A percentile compares a stretch with the other conserved stretches of the same genome.
Conservation (phyloP, 1,140 invertebrate species). For the Leptopilina clavipes region DNA sequence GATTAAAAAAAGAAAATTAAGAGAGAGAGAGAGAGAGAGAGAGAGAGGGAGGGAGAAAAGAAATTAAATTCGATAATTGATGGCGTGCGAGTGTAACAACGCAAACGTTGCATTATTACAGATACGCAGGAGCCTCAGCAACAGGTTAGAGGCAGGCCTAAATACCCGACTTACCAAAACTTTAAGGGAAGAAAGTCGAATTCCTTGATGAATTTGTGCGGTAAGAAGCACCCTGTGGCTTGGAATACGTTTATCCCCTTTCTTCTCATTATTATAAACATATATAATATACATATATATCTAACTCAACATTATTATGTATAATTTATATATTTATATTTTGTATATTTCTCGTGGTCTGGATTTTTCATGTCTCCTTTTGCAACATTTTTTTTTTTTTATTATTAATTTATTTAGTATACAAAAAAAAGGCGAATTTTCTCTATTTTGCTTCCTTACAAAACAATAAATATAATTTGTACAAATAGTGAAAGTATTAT, state of each 20-base stretch:
- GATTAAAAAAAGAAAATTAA: too few relatives aligned
- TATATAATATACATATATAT: constrained; percentile 36
- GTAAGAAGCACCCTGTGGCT: constrained; percentile 81
- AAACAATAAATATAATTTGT: too few relatives aligned
- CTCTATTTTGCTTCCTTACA: too few relatives aligned
- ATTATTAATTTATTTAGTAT: not conserved
- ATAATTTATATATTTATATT: constrained; percentile 44
- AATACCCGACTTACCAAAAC: constrained; percentile 89
- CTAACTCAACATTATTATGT: constrained; percentile 50
- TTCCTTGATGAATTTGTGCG: constrained; percentile 94
- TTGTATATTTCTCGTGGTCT: constrained; percentile 43
- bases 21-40: not conserved
- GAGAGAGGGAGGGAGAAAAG: constrained; percentile 37
- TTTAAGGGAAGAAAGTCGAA: constrained; percentile 92
- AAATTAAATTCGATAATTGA: constrained; percentile 47
- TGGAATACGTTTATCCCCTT: constrained; percentile 67
- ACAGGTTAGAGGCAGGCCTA: constrained; percentile 85
- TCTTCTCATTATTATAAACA: constrained; percentile 52
- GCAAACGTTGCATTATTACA: constrained; percentile 76
- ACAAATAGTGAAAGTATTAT: too few relatives aligned
- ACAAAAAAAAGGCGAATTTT: too few relatives aligned
- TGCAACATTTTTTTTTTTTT: constrained; percentile 49
- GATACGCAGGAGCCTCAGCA: constrained; percentile 83
- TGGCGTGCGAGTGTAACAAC: constrained; percentile 71
- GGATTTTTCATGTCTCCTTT: not conserved